These are phyloP conservation scores for Phortica magna DNA, from an alignment of 2,888 invertebrate species.

Conservation along the genomic window DNA sequence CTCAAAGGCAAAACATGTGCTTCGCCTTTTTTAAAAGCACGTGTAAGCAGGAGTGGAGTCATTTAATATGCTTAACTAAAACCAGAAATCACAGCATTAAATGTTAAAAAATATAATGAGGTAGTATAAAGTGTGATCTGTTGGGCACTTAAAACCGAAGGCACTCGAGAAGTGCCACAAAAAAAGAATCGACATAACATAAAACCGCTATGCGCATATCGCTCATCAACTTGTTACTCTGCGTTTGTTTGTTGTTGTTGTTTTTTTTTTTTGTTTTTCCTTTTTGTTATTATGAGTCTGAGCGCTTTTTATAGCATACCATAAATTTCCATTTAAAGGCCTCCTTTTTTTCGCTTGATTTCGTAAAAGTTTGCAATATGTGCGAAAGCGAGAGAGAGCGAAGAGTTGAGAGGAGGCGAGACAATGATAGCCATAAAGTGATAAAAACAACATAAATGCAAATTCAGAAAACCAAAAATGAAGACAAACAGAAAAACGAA, in stretches of 20 bases:
- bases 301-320: slow-evolving; percentile 64
- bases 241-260: slow-evolving; percentile 38
- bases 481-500: slow-evolving; percentile 47
- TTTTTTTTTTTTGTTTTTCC: slow-evolving; percentile 33
- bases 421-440: slow-evolving; percentile 48
- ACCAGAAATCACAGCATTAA: too few species aligned
- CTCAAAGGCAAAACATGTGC: too few species aligned
- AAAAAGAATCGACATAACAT: background rate
- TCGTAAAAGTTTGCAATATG: background rate
- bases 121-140: too few species aligned
- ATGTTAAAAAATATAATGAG: too few species aligned
- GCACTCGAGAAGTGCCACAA: background rate
- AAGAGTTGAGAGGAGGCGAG: background rate
- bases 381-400: too few species aligned
- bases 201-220: background rate
- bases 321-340: slow-evolving; percentile 67
- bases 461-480: slow-evolving; percentile 22
- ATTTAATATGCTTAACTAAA: too few species aligned
- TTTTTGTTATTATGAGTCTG: slow-evolving; percentile 61
- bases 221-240: slow-evolving; percentile 22
- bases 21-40: too few species aligned
- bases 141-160: background rate
- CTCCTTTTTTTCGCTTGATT: slow-evolving; percentile 42
- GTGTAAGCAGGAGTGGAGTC: too few species aligned
- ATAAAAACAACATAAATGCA: slow-evolving; percentile 45